Conservation (phyloP, 2,113 vertebrate species). For the Coreoperca whiteheadi region DNA sequence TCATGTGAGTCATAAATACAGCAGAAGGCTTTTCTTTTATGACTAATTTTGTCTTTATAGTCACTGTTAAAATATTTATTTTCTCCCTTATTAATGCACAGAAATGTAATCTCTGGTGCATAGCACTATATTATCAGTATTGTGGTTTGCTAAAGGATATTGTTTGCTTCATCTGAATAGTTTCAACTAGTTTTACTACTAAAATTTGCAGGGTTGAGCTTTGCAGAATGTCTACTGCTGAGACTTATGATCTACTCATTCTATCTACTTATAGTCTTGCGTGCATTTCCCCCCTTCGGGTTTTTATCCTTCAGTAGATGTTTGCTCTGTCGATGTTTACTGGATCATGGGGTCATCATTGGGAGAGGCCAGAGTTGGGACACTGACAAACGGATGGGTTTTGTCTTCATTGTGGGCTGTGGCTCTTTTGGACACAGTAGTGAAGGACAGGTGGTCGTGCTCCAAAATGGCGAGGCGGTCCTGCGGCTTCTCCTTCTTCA, state of each 20-base stretch:
- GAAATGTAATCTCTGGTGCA: slow-evolving; percentile 22
- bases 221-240: slow-evolving; percentile 38
- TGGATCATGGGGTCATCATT: slow-evolving; percentile 85
- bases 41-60: slow-evolving; percentile 28
- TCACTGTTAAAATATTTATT: slow-evolving; percentile 31
- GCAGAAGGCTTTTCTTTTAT: slow-evolving; percentile 41
- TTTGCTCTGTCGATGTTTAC: slow-evolving; percentile 71
- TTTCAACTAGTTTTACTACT: slow-evolving; percentile 29
- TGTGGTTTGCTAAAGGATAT: slow-evolving; percentile 21
- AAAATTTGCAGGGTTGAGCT: slow-evolving; percentile 34
- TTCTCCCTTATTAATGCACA: slow-evolving; percentile 34
- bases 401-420: slow-evolving; percentile 85
- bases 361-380: slow-evolving; percentile 76
- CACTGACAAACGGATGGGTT: slow-evolving; percentile 86
- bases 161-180: slow-evolving; percentile 24
- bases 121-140: slow-evolving; percentile 25
- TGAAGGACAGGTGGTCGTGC: slow-evolving; percentile 94
- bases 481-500: slow-evolving; percentile 94
- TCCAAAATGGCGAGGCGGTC: slow-evolving; percentile 92
- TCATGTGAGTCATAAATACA: slow-evolving; percentile 47
- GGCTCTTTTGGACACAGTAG: slow-evolving; percentile 87
- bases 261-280: not conserved
- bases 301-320: not conserved
- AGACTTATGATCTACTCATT: slow-evolving; percentile 26
- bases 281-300: not conserved